Base-by-base conservation (phyloP, 2,797 vertebrate genomes). In the Aselliscus stoliczkanus region DNA sequence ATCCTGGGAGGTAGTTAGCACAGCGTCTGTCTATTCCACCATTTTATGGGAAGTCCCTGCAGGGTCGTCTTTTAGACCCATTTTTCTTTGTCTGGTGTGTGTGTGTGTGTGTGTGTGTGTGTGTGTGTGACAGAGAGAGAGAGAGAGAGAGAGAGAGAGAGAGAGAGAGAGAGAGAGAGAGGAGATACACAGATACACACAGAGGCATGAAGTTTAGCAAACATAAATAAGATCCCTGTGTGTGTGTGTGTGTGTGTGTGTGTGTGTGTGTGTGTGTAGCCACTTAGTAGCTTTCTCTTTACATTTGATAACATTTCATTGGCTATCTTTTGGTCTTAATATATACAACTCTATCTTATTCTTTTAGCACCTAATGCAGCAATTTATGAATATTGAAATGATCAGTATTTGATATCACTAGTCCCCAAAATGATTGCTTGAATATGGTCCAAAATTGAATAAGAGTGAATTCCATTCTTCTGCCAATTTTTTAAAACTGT, bases 371-470 rank as follows among this genome's bases (percentile, higher is more conserved):
- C 44, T 87, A 85, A 44, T 60, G 25, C 4, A 77, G 44, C 64
- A 67, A 79, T 95, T 52, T 94, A 18, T 83, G 47, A 90, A 84
- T 94, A 87, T 58, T 88, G 29, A 88, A 75, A 65, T 95, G 7
- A 65, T 90, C 10, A 76, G n/a, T 70, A 87, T 69, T n/a, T 54
- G 7, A 29, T 27, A 42, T 92, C n/a, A 87, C 93, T 87, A 77
- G 37, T 87, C 37, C 73, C 79, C 39, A 79, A 75, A 84, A 88
- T 81, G 15, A 34, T 90, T 95, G 83, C 58, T 64, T 65, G 15
- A 21, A 9, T 80, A 83, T 58, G 27, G 25, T 92, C 37, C 70
- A 95, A 60, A 93, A 14, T 5, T 79, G 52, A 92, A 14, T 73
- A 29, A 60, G 58, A 29, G 5, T 89, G 31, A 37, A 96, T 88